Percentiles rank a stretch among this genome's conserved stretches.
phyloP scores from a whole-genome alignment of 2,113 vertebrate genomes.

The Argyrosomus japonicus region DNA sequence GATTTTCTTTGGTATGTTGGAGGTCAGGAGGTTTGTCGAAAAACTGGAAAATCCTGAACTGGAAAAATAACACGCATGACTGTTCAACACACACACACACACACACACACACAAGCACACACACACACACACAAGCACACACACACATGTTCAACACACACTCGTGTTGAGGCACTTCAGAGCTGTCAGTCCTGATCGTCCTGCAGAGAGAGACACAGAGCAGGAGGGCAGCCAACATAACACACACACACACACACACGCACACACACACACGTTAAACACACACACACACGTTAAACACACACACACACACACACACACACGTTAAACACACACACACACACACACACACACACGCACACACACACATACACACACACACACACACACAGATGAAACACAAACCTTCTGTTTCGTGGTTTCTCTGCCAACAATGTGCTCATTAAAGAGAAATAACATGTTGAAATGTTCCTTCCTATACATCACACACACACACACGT shows the following conservation, averaged over 20 bases:
- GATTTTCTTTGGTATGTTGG: slow-evolving; percentile 27
- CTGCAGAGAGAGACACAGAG: slow-evolving; percentile 50
- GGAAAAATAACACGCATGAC: slow-evolving; percentile 36
- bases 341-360: slow-evolving; percentile 9
- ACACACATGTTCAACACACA: slow-evolving; percentile 17
- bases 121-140: slow-evolving; percentile 12
- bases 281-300: too few relatives aligned
- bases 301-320: slow-evolving; percentile 2
- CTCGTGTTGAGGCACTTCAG: slow-evolving; percentile 29
- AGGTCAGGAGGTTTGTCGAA: slow-evolving; percentile 48
- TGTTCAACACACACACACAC: background rate
- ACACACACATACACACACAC: slow-evolving; percentile 14
- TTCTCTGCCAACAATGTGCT: slow-evolving; percentile 59
- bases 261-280: background rate
- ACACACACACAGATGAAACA: slow-evolving; percentile 44
- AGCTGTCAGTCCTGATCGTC: slow-evolving; percentile 50
- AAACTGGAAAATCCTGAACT: slow-evolving; percentile 39
- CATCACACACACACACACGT: slow-evolving; percentile 38
- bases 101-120: slow-evolving; percentile 1
- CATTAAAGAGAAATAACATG: slow-evolving; percentile 71
- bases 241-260: background rate
- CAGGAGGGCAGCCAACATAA: slow-evolving; percentile 48
- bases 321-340: background rate
- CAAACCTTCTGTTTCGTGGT: slow-evolving; percentile 54
- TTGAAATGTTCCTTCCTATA: slow-evolving; percentile 63